These are phyloP conservation scores for Dione vanillae DNA, from an alignment of 2,888 invertebrate species.

Conservation along the genomic window DNA sequence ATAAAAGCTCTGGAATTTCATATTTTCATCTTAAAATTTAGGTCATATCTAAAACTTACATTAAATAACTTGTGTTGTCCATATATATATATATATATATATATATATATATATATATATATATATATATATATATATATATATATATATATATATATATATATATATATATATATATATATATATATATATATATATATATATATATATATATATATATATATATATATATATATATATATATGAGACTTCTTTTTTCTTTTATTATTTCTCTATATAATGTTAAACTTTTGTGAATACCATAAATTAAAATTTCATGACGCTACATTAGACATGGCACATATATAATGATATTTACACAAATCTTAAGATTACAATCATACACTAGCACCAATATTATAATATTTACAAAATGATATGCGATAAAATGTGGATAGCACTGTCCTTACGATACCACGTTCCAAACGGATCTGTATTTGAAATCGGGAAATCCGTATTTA, in stretches of 20 bases:
- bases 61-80: too few species aligned
- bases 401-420: slow-evolving; percentile 8
- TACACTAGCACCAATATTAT: neutral
- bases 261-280: neutral
- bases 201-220: too few species aligned
- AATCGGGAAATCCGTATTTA: slow-evolving; percentile 21
- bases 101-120: too few species aligned
- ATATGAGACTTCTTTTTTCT: too few species aligned
- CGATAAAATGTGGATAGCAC: slow-evolving; percentile 35
- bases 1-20: neutral
- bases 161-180: too few species aligned
- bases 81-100: too few species aligned
- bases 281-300: neutral
- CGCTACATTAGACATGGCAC: neutral
- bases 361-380: neutral
- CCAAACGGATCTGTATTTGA: slow-evolving; percentile 27
- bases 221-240: too few species aligned
- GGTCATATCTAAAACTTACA: neutral
- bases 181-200: too few species aligned
- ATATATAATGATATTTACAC: neutral
- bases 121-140: too few species aligned
- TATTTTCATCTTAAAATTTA: neutral
- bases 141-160: too few species aligned
- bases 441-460: slow-evolving; percentile 22
- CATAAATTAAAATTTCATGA: neutral